Evolutionary conservation across 2,113 vertebrate genomes (phyloP), one percentile per base, ranked within the genome.

Genomic region (Gadus chalcogrammus): DNA sequence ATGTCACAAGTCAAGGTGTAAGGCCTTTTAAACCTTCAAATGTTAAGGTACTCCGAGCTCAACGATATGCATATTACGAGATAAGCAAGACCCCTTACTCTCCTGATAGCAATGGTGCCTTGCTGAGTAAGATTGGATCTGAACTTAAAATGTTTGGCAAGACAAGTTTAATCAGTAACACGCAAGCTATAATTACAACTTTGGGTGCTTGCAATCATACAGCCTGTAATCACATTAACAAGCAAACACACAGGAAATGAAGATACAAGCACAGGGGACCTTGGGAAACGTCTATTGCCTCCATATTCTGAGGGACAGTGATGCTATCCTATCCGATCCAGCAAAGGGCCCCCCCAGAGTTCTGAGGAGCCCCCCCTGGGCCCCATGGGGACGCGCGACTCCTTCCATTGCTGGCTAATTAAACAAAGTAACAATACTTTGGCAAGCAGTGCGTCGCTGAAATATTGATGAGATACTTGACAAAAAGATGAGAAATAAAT

Each of bases 401-500:
- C 78, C 84, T 88, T 82, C 79, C 83, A 77, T 81, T 88, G 86
- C 81, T 92, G 92, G 92, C 92, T 85, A 85, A 78, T 79, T 88
- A 81, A 90, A 90, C 89, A 92, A 91, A 92, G 90, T 90, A 89
- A 89, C 79, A 79, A 87, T 69, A 80, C 85, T 80, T 82, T 79
- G 82, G 91, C 91, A 91, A 91, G 83, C 80, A 75, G 71, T 84
- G 82, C 66, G 64, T 73, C 61, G 68, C 78, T 93, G 79, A 91
- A 93, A 92, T 92, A 92, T 92, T 93, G 73, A 93, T 91, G 74
- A 91, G 83, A 64, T 55, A 81, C 88, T 88, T 86, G 89, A 92
- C 92, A 92, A 92, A 92, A 91, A 92, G 85, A 92, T 92, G 82
- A 92, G 91, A 92, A 91, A 93, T 92, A 82, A 88, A 92, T 92